Evolutionary conservation across 2,888 invertebrate species (phyloP).

Genomic region (Adelognathus sp.): DNA sequence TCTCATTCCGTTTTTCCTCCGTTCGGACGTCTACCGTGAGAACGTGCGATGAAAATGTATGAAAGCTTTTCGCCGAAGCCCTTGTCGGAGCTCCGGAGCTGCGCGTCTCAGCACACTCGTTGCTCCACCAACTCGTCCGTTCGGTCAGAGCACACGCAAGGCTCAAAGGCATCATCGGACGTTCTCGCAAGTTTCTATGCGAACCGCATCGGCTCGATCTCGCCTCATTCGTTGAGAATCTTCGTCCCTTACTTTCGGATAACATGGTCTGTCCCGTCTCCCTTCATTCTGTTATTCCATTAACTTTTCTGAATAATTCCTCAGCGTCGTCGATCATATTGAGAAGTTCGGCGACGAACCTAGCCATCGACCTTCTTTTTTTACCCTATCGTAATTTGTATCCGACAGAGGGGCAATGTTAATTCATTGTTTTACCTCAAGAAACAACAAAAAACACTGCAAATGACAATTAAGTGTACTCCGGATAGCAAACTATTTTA

Average conservation of each 20-base stretch:
- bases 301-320: background rate
- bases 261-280: background rate
- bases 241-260: background rate
- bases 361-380: too few relatives aligned
- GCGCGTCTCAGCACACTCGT: background rate
- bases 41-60: slow-evolving; percentile 33
- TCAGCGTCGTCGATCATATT: too few relatives aligned
- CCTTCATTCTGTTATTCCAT: background rate
- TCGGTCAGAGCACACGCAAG: background rate
- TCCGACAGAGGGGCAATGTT: too few relatives aligned
- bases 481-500: too few relatives aligned
- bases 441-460: too few relatives aligned
- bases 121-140: background rate
- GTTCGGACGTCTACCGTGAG: background rate
- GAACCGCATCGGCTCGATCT: background rate
- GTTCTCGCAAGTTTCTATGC: background rate
- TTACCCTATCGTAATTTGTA: too few relatives aligned
- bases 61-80: slow-evolving; percentile 8
- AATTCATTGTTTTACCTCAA: too few relatives aligned
- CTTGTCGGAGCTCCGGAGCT: background rate
- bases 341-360: too few relatives aligned
- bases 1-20: slow-evolving; percentile 2
- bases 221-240: background rate
- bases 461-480: too few relatives aligned
- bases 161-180: background rate